Conservation (phyloP, 1,140 invertebrate species). For the Luehdorfia chinensis region DNA sequence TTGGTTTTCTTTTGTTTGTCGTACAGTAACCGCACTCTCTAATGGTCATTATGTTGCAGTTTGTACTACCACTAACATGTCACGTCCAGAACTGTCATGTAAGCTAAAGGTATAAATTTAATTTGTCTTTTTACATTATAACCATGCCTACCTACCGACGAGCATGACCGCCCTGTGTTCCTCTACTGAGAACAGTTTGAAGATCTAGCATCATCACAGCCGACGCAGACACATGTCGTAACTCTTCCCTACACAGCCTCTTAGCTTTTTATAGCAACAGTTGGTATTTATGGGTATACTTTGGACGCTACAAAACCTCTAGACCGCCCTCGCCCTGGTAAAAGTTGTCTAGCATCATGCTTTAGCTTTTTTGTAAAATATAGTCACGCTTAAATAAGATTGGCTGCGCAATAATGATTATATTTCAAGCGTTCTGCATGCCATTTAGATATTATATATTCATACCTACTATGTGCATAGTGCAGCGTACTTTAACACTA, state of each 20-base stretch:
- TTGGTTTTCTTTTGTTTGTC: conserved; percentile 75
- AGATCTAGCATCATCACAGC: conserved; percentile 51
- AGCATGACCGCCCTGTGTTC: conserved; percentile 55
- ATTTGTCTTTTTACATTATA: conserved; percentile 73
- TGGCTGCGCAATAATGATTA: conserved; percentile 77
- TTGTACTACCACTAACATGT: conserved; percentile 77
- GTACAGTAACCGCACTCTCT: conserved; percentile 76
- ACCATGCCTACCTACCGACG: conserved; percentile 49
- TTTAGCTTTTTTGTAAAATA: conserved; percentile 77
- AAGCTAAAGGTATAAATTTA: conserved; percentile 76
- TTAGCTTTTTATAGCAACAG: conserved; percentile 73
- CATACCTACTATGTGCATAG: conserved; percentile 75
- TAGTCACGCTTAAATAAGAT: conserved; percentile 77
- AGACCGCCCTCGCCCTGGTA: conserved; percentile 74
- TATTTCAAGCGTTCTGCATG: conserved; percentile 82
- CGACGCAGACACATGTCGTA: conserved; percentile 59
- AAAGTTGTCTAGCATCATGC: conserved; percentile 76
- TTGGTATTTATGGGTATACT: conserved; percentile 75
- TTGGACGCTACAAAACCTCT: conserved; percentile 72
- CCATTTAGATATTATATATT: conserved; percentile 77
- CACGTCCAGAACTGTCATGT: conserved; percentile 77
- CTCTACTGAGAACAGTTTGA: conserved; percentile 42
- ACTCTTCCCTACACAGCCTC: conserved; percentile 66
- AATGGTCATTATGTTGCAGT: conserved; percentile 77
- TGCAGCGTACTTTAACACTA: conserved; percentile 68